Evolutionary conservation across 2,888 invertebrate genomes (phyloP), one percentile per base, ranked within the genome.

Genomic region (Serripes groenlandicus): DNA sequence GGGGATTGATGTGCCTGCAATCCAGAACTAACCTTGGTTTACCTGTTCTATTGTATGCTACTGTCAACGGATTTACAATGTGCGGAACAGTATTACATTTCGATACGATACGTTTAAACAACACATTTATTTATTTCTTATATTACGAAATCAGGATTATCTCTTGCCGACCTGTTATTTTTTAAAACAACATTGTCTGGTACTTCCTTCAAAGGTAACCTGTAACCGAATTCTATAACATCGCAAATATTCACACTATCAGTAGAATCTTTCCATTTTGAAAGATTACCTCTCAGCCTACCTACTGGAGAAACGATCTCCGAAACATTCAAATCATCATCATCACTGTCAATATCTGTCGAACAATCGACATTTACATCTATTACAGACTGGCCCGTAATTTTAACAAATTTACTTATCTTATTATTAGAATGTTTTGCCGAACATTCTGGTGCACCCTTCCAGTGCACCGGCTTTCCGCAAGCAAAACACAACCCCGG

Each of bases 1-100:
- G 42, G 15, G 37, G 34, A 69, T 81, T 84, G n/a, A 80, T 79
- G 42, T 84, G 77, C 34, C 77, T 68, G 64, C 76, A 83, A 42
- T 86, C 80, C 30, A 82, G 32, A 28, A 80, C 82, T 15, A 85
- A 60, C 30, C 78, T 58, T 28, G 72, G 80, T 60, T 82, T 85
- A 21, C 72, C 74, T 26, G 49, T 34, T 75, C 52, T 78, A 32
- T 69, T 74, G 68, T 73, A 82, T n/a, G 81, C 82, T 21, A 84
- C 85, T 7, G 84, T 85, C 7, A 83, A 60, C n/a, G 81, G 77
- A 54, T 86, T 77, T 21, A 83, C 70, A n/a, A 87, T 77, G 28
- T 80, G 15, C 15, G 81, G 83, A 30, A 26, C 23, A 30, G 23
- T 18, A 1, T 58, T 3, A 0, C 68, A 49, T 64, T 79, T 62